A percentile compares a stretch with the other conserved stretches of the same genome.
Conservation (phyloP, 2,797 vertebrate species). For the Eurystomus glaucurus region DNA sequence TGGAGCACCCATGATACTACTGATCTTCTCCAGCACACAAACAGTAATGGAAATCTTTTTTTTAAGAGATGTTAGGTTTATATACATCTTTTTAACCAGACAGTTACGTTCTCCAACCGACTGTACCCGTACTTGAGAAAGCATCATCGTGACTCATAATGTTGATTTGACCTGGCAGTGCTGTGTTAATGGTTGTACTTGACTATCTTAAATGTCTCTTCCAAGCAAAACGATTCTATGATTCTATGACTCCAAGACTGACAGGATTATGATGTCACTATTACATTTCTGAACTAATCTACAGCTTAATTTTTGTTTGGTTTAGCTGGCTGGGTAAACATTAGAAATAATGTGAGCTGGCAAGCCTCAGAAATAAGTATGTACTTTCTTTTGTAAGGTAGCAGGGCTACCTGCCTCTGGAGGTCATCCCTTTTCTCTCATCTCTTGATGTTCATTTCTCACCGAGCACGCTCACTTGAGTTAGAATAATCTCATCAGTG, state of each 20-base stretch:
- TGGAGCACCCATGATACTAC: background rate
- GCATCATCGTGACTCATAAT: background rate
- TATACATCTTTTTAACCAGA: background rate
- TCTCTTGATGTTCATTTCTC: background rate
- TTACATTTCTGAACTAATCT: background rate
- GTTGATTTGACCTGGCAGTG: background rate
- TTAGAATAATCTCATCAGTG: background rate
- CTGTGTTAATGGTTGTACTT: background rate
- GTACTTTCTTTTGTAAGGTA: background rate
- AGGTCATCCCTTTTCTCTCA: background rate
- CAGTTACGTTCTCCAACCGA: background rate
- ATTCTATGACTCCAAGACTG: background rate
- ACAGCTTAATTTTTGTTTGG: background rate
- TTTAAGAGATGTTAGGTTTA: background rate
- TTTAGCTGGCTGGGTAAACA: background rate
- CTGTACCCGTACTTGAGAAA: background rate
- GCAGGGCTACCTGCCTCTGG: background rate
- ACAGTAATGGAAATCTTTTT: background rate
- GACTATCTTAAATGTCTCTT: background rate
- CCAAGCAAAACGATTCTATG: background rate
- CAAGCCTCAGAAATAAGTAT: background rate
- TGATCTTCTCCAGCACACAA: background rate
- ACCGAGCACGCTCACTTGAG: rapidly evolving
- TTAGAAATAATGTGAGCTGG: background rate
- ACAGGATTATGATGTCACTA: background rate